Conservation (phyloP, 1,140 invertebrate species). For the Formica selysi region DNA sequence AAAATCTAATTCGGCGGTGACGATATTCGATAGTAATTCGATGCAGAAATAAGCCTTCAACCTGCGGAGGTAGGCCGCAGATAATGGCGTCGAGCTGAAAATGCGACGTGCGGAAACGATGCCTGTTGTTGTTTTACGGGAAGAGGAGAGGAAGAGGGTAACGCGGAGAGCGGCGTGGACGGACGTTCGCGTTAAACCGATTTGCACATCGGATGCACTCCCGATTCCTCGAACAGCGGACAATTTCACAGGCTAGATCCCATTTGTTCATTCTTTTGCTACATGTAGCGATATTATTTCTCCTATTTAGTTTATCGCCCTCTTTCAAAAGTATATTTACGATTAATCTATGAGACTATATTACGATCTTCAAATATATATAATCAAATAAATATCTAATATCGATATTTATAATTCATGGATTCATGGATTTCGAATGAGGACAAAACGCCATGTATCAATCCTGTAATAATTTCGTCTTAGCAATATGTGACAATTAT, state of each 20-base stretch:
- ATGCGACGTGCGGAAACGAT: conserved; percentile 74
- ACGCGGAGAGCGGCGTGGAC: conserved; percentile 13
- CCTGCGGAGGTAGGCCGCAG: conserved; percentile 11
- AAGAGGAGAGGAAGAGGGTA: not conserved
- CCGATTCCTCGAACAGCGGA: conserved; percentile 76
- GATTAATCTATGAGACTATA: not conserved
- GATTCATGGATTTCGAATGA: not conserved
- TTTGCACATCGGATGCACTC: conserved; percentile 80
- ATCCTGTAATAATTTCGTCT: not conserved
- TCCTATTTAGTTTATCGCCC: conserved; percentile 27
- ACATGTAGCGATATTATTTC: not conserved
- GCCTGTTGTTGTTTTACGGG: conserved; percentile 76
- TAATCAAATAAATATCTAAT: not conserved
- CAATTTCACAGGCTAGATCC: conserved; percentile 73
- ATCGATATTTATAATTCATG: not conserved
- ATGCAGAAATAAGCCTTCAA: conserved; percentile 47
- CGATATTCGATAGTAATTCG: conserved; percentile 44
- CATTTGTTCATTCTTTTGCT: conserved; percentile 40
- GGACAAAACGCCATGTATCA: not conserved
- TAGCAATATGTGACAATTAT: not conserved
- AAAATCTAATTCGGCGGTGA: not conserved
- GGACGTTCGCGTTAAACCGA: conserved; percentile 75
- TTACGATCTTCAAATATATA: not conserved
- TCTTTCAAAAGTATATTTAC: not conserved
- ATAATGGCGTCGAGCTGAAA: conserved; percentile 76